Conservation (phyloP, 2,888 invertebrate species). For the Poecilus cupreus region DNA sequence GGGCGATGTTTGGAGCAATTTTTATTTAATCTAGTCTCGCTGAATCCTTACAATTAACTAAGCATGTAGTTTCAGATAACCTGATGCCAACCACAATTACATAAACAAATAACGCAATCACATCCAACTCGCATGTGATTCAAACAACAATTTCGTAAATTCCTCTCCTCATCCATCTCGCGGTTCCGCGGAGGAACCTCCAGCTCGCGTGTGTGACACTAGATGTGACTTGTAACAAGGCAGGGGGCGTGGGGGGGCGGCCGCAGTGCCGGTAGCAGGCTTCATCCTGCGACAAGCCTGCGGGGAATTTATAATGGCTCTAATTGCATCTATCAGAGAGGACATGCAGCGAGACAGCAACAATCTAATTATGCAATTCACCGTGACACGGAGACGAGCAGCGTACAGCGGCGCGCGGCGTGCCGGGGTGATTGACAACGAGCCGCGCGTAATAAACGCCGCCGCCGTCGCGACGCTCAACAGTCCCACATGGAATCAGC, state of each 20-base stretch:
- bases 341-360: constrained; percentile 68
- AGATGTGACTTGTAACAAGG: neutral
- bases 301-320: constrained; percentile 67
- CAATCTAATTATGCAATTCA: constrained; percentile 72
- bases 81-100: neutral
- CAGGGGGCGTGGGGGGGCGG: neutral
- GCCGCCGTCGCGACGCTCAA: neutral
- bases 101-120: neutral
- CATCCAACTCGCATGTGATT: neutral
- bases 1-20: too few species aligned
- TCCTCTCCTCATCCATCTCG: neutral
- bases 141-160: neutral
- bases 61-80: too few species aligned
- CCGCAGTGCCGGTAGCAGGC: neutral
- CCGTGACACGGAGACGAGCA: constrained; percentile 67
- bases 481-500: neutral
- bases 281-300: constrained; percentile 4
- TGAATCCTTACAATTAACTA: too few species aligned
- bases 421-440: constrained; percentile 68
- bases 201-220: neutral
- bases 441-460: constrained; percentile 68
- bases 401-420: constrained; percentile 65
- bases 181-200: neutral
- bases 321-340: constrained; percentile 69
- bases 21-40: too few species aligned